These are phyloP conservation scores for Dreissena rostriformis DNA, from an alignment of 1,140 invertebrate species.

Conservation along the genomic window DNA sequence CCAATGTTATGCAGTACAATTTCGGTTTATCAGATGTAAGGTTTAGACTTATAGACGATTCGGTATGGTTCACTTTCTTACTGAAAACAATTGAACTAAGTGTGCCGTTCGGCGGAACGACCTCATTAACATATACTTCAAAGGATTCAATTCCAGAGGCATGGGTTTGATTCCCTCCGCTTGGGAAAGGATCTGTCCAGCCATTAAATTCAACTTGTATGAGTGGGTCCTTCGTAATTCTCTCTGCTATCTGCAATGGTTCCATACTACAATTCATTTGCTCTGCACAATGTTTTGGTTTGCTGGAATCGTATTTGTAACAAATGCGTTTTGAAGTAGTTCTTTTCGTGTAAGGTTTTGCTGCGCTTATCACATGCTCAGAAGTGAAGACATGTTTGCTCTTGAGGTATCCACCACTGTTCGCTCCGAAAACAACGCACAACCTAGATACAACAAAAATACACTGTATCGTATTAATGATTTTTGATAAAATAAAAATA, in stretches of 20 bases:
- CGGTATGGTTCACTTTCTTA: background rate
- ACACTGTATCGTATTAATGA: background rate
- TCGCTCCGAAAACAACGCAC: slow-evolving; percentile 15
- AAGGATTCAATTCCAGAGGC: slow-evolving; percentile 22
- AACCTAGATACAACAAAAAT: background rate
- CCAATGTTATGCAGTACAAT: slow-evolving; percentile 11
- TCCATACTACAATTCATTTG: background rate
- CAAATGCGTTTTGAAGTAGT: slow-evolving; percentile 1
- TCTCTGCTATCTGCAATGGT: slow-evolving; percentile 11
- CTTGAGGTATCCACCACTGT: slow-evolving; percentile 30
- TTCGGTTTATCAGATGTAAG: slow-evolving; percentile 11
- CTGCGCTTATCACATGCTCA: background rate
- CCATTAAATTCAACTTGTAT: slow-evolving; percentile 6
- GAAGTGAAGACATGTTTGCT: background rate
- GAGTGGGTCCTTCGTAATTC: background rate
- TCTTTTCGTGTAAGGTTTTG: slow-evolving; percentile 15
- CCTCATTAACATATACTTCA: slow-evolving; percentile 17
- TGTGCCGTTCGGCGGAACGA: background rate
- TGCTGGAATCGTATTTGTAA: slow-evolving; percentile 9
- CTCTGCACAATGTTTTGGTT: background rate
- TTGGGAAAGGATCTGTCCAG: slow-evolving; percentile 26
- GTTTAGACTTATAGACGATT: slow-evolving; percentile 2
- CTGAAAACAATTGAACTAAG: background rate
- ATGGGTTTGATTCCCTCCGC: background rate
- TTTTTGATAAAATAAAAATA: background rate